Evolutionary conservation across 2,888 invertebrate species (phyloP).

Genomic region (Microplitis manilae): DNA sequence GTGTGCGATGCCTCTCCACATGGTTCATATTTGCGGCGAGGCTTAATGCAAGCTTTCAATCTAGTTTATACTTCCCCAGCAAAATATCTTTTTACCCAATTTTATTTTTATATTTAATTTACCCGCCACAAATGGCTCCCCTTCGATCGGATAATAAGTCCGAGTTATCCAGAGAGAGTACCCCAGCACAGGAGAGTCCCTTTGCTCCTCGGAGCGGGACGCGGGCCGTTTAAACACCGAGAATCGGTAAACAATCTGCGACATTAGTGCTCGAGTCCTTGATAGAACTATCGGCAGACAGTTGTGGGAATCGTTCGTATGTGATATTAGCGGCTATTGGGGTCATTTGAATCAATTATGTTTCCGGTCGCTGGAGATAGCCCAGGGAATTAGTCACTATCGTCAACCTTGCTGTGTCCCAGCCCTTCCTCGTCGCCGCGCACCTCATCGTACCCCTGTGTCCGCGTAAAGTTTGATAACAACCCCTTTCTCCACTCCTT

Average conservation of each 20-base stretch:
- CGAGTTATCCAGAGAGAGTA: background rate
- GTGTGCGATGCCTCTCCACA: constrained; percentile 21
- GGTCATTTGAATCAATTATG: constrained; percentile 52
- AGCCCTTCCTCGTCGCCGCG: background rate
- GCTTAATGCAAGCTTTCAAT: constrained; percentile 19
- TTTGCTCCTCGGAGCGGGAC: too few relatives aligned
- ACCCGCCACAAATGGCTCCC: too few relatives aligned
- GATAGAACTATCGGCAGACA: constrained; percentile 24
- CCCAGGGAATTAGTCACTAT: constrained; percentile 48
- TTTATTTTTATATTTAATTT: background rate
- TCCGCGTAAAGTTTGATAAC: constrained; percentile 41
- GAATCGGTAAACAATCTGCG: background rate
- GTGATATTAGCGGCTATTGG: constrained; percentile 40
- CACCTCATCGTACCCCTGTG: background rate
- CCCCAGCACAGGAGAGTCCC: too few relatives aligned
- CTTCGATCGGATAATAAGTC: background rate
- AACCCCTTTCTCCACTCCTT: constrained; percentile 13
- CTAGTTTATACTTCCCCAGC: background rate
- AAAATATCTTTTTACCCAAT: background rate
- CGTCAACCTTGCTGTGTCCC: constrained; percentile 33
- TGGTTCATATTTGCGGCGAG: constrained; percentile 13
- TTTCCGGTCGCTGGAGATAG: constrained; percentile 42
- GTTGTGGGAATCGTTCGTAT: constrained; percentile 45
- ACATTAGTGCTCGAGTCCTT: constrained; percentile 5
- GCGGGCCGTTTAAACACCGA: background rate